Evolutionary conservation across 2,797 vertebrate genomes (phyloP), one percentile per base, ranked within the genome.

Genomic region (Gallinago nigripennis): DNA sequence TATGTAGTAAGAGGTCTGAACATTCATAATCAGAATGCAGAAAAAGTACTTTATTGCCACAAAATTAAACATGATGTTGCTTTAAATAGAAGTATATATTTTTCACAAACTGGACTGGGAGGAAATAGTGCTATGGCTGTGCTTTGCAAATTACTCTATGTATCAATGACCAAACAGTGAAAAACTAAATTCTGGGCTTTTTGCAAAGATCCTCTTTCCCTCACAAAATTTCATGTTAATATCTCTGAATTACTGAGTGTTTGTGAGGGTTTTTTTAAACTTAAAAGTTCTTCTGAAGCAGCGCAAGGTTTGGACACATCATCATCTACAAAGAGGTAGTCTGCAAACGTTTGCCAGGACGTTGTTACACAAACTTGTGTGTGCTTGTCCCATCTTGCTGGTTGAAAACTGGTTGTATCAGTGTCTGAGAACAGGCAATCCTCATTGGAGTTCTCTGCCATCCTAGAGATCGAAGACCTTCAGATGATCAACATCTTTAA

Each of bases 21-120:
- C 57, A 87, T 43, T 60, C 58, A 65, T 88, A 77, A 90, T 69
- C 56, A 90, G 80, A 95, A 83, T 82, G 86, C 39, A 91, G 30
- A 30, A 81, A 94, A 80, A 90, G 35, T 50, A 4, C 7, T 86
- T 89, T 76, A 41, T 69, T 86, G 80, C 61, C 21, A 66, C 6
- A 21, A 92, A 94, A 95, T 88, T 93, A 90, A 93, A 33, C n/a
- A 81, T 65, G 72, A 51, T 87, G 48, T 94, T 94, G 61, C 79
- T 95, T 95, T 95, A 95, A 94, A 88, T 53, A 72, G 82, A 88
- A 84, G 48, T 82, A 69, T 13, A 71, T 23, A 16, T 93, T 96
- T 92, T 90, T 96, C 63, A 91, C 20, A 41, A 84, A 37, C 48
- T 48, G 15, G 20, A 41, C 64, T 81, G 35, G 33, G 45, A 60